Conservation (phyloP, 2,797 vertebrate species). For the Phoebastria nigripes region DNA sequence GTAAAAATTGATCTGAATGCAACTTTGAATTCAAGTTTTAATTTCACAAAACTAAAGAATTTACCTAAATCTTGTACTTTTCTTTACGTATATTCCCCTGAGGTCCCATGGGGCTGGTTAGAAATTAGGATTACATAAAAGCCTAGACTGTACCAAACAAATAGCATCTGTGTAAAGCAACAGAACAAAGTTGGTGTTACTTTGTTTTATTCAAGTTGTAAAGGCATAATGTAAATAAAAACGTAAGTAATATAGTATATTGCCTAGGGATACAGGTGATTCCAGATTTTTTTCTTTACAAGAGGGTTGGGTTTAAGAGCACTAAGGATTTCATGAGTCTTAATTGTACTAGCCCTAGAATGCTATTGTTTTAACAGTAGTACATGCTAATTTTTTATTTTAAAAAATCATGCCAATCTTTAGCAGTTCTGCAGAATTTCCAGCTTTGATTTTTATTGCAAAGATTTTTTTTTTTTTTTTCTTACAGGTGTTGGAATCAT, state of each 20-base stretch:
- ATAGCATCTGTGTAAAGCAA: background rate
- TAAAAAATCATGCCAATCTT: background rate
- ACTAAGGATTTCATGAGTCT: background rate
- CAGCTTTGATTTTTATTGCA: background rate
- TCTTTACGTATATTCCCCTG: background rate
- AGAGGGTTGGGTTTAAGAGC: background rate
- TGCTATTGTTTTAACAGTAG: background rate
- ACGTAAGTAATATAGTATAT: fast-evolving
- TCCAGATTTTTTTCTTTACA: background rate
- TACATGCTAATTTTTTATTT: background rate
- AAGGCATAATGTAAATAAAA: background rate
- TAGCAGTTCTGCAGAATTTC: background rate
- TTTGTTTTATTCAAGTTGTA: background rate
- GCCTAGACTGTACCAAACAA: background rate
- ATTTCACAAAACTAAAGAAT: background rate
- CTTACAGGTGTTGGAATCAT: background rate
- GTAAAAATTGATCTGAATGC: background rate
- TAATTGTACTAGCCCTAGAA: background rate
- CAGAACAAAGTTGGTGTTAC: background rate
- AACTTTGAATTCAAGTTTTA: background rate
- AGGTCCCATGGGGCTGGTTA: background rate
- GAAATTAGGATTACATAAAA: background rate
- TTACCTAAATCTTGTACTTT: background rate
- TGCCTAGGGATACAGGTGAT: background rate
- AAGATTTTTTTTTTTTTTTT: background rate